Base-by-base conservation (phyloP, 2,113 vertebrate species). In the Recurvirostra avosetta region DNA sequence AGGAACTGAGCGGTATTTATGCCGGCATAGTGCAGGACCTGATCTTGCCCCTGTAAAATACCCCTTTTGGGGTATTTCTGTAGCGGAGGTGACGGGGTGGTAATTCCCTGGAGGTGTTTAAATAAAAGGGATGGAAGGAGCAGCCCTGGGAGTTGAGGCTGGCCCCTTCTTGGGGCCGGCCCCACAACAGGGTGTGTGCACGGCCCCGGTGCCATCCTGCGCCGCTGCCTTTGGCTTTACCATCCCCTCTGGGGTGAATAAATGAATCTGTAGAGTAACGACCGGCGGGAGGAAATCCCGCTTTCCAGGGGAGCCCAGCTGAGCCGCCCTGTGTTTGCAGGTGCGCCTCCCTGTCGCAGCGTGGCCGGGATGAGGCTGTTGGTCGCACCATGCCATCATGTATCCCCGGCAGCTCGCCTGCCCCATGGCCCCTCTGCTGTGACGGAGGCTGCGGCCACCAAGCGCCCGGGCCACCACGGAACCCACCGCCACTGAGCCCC, bases 381-480 rank as follows among this genome's bases (percentile, higher is more conserved):
- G 21, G 56, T 91, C 80, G 18, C 98, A 97, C 97, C 98, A 99
- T 99, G 97, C 98, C 98, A 67, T 99, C 99, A 96, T 99, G 98
- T 9, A 80, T 98, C 92, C 98, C 98, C 82, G 73, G 98, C 97
- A 98, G 98, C 98, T 97, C 96, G 47, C 97, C 98, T 55, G 15
- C 98, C 92, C 96, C 97, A 59, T 88, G 29, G 45, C 94, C 97
- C 59, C 92, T 97, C 50, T 88, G 97, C 93, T 82, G 93, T 90
- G 96, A 99, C 97, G 97, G 98, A 68, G 95, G 94, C 94, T 41
- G 90, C 23, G 43, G 81, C 82, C 15, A 81, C 83, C 32, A 92
- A 97, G 89, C 97, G 67, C 70, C 97, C 12, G 62, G 94, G 61
- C 91, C 67, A 12, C 95, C 94, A 79, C 97, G 77, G 94, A 79